Percentiles rank a stretch among this genome's conserved stretches.
phyloP scores from a whole-genome alignment of 2,113 vertebrate species.

The Psilopsiagon aurifrons region DNA sequence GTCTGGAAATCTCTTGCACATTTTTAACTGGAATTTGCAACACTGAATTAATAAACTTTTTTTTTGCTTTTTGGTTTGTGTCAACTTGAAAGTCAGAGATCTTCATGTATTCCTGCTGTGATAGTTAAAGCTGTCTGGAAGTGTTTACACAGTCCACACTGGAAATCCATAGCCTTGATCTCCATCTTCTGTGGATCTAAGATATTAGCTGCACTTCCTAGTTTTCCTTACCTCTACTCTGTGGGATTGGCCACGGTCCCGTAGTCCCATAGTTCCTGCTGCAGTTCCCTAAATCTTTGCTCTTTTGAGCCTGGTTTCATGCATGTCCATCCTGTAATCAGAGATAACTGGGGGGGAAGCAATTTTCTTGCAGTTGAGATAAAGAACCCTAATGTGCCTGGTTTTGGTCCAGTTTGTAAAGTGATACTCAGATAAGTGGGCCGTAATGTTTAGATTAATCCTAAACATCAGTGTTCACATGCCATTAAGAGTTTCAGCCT shows the following conservation, averaged over 20 bases:
- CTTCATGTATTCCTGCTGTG: not conserved
- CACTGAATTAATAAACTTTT: not conserved
- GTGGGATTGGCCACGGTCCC: not conserved
- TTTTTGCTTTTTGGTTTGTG: not conserved
- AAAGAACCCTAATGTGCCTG: not conserved
- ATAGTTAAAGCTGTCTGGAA: not conserved
- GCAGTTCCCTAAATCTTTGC: not conserved
- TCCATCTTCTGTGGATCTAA: not conserved
- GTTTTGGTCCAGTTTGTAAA: not conserved
- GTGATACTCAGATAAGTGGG: not conserved
- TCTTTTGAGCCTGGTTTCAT: not conserved
- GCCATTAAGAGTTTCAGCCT: not conserved
- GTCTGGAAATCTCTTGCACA: not conserved
- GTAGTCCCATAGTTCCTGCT: not conserved
- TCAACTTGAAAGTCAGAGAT: not conserved
- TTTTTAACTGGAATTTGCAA: not conserved
- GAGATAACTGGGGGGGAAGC: not conserved
- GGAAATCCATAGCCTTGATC: not conserved
- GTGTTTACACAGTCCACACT: not conserved
- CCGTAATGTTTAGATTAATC: not conserved
- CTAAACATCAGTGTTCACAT: not conserved
- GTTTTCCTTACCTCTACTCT: not conserved
- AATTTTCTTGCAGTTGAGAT: not conserved
- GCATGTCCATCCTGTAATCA: not conserved
- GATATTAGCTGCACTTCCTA: not conserved